These are phyloP conservation scores for Metalampra italica DNA, from an alignment of 2,888 invertebrate genomes.

Conservation along the genomic window DNA sequence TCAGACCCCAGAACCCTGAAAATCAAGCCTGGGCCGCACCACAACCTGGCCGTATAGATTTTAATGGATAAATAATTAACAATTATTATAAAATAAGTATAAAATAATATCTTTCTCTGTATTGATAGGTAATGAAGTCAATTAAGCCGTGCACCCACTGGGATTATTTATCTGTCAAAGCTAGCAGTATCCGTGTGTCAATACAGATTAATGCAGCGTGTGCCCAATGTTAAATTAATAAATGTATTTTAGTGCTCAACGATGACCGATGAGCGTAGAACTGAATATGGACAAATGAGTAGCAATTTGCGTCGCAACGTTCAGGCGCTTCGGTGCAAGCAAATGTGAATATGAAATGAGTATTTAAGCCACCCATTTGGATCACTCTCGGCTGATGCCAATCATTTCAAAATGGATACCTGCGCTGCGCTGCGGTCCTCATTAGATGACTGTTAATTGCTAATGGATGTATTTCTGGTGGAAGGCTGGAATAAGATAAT, in stretches of 20 bases:
- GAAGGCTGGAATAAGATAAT: not conserved
- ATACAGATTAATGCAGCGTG: not conserved
- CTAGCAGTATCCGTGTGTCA: too few species aligned
- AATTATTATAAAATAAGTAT: too few species aligned
- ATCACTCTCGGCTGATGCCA: slow-evolving; percentile 62
- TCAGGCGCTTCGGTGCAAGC: slow-evolving; percentile 51
- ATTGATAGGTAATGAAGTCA: too few species aligned
- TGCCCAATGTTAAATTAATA: not conserved
- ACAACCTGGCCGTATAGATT: too few species aligned
- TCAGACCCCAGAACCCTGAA: too few species aligned
- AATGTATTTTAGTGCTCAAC: not conserved
- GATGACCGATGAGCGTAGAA: not conserved
- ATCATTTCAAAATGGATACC: slow-evolving; percentile 62
- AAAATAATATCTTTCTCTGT: too few species aligned
- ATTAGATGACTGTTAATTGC: slow-evolving; percentile 40
- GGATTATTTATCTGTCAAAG: too few species aligned
- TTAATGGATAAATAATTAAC: too few species aligned
- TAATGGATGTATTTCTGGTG: slow-evolving; percentile 2
- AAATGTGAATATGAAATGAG: slow-evolving; percentile 74
- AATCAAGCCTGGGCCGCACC: too few species aligned
- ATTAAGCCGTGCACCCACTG: too few species aligned
- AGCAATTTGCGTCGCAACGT: slow-evolving; percentile 55
- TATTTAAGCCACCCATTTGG: slow-evolving; percentile 68
- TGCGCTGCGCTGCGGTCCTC: slow-evolving; percentile 55
- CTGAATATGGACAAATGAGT: slow-evolving; percentile 67